Percentiles rank a stretch among this genome's conserved stretches.
Evolutionary conservation across 2,797 vertebrate species (phyloP).

Genomic region (Spinibarbus caldwelli): DNA sequence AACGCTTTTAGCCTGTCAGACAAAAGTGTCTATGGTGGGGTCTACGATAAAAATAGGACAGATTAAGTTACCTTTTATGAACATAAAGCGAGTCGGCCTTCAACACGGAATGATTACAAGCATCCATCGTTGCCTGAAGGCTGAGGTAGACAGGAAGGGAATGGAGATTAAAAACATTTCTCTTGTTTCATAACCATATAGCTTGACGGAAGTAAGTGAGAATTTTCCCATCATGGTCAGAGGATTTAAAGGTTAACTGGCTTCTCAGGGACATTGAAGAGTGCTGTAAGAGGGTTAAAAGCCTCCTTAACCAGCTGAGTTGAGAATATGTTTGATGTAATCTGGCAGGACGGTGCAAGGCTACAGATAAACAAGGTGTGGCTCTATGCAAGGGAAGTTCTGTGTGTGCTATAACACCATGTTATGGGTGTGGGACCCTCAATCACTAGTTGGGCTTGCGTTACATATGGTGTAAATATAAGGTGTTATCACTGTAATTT

Average conservation of each 20-base stretch:
- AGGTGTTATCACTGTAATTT: not conserved
- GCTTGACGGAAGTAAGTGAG: not conserved
- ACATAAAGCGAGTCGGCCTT: not conserved
- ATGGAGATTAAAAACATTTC: not conserved
- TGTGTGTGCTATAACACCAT: not conserved
- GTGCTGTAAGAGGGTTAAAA: slow-evolving; percentile 42
- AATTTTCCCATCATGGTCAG: slow-evolving; percentile 11
- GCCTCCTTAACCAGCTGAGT: slow-evolving; percentile 34
- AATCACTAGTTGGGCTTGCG: not conserved
- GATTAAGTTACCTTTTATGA: slow-evolving; percentile 35
- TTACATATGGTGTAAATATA: not conserved
- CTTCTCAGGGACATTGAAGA: slow-evolving; percentile 29
- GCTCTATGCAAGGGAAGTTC: slow-evolving; percentile 6
- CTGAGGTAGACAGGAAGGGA: not conserved
- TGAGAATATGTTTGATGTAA: slow-evolving; percentile 42
- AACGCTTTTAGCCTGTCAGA: slow-evolving; percentile 40
- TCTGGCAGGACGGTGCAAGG: slow-evolving; percentile 10
- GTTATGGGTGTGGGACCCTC: slow-evolving; percentile 2
- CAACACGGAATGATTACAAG: not conserved
- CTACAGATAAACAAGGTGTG: slow-evolving; percentile 34
- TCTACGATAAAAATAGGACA: slow-evolving; percentile 51
- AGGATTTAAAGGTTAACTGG: slow-evolving; percentile 52
- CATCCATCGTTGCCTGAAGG: slow-evolving; percentile 8
- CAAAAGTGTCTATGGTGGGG: slow-evolving; percentile 44
- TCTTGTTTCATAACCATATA: not conserved